Evolutionary conservation across 2,113 vertebrate species (phyloP), one percentile per base, ranked within the genome.

Genomic region (Tragelaphus strepsiceros): DNA sequence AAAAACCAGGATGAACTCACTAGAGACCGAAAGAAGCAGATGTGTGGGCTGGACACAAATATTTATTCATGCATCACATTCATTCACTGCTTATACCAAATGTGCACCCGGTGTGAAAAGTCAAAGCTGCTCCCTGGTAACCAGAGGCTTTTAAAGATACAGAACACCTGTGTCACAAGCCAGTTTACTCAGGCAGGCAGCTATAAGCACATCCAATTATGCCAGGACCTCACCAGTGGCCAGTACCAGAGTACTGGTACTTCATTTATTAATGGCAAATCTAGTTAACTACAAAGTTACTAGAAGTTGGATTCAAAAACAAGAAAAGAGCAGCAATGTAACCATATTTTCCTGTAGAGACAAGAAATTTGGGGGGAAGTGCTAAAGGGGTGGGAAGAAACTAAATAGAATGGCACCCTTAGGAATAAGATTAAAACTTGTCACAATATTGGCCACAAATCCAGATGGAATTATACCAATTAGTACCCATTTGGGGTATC

Each of bases 31-130:
- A 92, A 98, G 98, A 94, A 97, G 96, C 97, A 98, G 96, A 97
- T 97, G 96, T 95, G 96, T 95, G 96, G 97, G 96, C 56, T 90
- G 97, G 87, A 98, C 96, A 97, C 96, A 97, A 98, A 96, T 94
- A 97, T 98, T 98, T 97, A 97, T 96, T 97, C 91, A 97, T 92
- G 96, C 96, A 94, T 96, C 91, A 94, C 94, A 94, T 88, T 96
- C 97, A 98, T 96, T 96, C 97, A 90, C 46, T 13, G 91, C 91
- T 96, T 94, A 78, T 62, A 97, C 84, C 90, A 90, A 98, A 96
- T 94, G 95, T 92, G 95, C 95, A 91, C 88, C 88, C 43, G 2
- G 77, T 96, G 84, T 96, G 89, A 97, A 97, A 96, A 96, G 95
- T 90, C 97, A 87, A 95, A 97, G 96, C 93, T 85, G 96, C 81